Conservation (phyloP, 2,797 vertebrate genomes). For the Falco cherrug region DNA sequence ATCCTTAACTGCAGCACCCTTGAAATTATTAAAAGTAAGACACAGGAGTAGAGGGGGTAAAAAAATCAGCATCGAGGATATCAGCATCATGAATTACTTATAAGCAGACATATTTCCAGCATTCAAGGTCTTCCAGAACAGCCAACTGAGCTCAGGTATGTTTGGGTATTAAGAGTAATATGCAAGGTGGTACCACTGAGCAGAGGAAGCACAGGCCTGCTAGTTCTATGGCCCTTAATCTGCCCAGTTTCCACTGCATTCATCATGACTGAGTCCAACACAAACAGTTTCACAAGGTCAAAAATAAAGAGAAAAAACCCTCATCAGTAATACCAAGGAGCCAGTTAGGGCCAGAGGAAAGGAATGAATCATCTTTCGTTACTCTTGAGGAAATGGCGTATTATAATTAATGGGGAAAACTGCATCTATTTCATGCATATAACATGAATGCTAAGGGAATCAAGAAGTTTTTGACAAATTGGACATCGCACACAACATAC, state of each 20-base stretch:
- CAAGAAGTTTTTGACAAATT: conserved; percentile 38
- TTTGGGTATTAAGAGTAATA: neutral
- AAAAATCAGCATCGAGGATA: neutral
- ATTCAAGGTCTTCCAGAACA: neutral
- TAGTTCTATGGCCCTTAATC: neutral
- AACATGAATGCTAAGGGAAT: conserved; percentile 47
- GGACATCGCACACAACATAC: conserved; percentile 27
- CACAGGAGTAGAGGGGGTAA: fast-evolving
- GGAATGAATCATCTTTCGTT: conserved; percentile 54
- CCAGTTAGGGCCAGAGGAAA: conserved; percentile 20
- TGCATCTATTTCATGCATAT: conserved; percentile 43
- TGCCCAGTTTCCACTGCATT: neutral
- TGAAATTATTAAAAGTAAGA: neutral
- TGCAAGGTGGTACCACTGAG: neutral
- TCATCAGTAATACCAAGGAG: conserved; percentile 9
- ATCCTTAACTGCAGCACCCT: neutral
- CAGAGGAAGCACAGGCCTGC: neutral
- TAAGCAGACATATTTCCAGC: neutral
- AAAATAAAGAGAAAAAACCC: conserved; percentile 4
- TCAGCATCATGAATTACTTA: neutral
- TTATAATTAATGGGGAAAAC: conserved; percentile 59
- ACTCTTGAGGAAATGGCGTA: conserved; percentile 54
- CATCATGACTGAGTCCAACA: neutral
- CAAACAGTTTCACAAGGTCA: conserved; percentile 44
- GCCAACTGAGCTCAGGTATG: neutral